Evolutionary conservation across 2,113 vertebrate species (phyloP), one percentile per base, ranked within the genome.

Genomic region (Epinephelus moara): DNA sequence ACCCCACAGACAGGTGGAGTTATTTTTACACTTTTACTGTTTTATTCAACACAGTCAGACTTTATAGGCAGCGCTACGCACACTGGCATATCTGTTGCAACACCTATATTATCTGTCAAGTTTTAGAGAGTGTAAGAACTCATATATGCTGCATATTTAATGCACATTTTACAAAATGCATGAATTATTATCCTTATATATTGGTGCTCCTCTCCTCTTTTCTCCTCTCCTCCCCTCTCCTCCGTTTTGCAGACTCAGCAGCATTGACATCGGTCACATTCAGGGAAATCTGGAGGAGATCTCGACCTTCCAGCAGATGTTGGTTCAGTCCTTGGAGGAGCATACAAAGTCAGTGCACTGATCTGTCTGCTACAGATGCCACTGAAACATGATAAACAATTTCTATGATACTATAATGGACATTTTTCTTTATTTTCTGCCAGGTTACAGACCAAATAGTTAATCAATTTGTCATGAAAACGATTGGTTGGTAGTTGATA

Each of bases 221-320:
- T 50, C 21, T 57, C 50, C 50, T 86, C 4, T 85, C 33, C 85
- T 23, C 52, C 50, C 40, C 5, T 50, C 21, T 21, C 21, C 12
- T 53, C 6, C 50, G 11, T 52, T 25, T 27, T 76, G 73, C 87
- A 99, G 98, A 93, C 90, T 99, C 88, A 96, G 94, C 87, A 93
- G 92, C 4, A 67, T 94, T 21, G 97, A 97, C 91, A 96, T 96
- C 72, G 91, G 95, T 40, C 95, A 96, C 78, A 96, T 99, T 95
- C 95, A 97, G 96, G 98, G 97, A 47, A 99, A 99, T 77, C 95
- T 99, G 64, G 98, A 99, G 91, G 98, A 99, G 88, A 99, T 99
- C 91, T 97, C 95, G 64, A 96, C 97, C 85, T 99, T 99, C 93
- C 98, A 99, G 89, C 98, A 99, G 93, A 95, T 97, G 92, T 94